Percentiles rank a stretch among this genome's conserved stretches.
phyloP scores from a whole-genome alignment of 2,113 vertebrate species.

The Brachypteracias leptosomus region DNA sequence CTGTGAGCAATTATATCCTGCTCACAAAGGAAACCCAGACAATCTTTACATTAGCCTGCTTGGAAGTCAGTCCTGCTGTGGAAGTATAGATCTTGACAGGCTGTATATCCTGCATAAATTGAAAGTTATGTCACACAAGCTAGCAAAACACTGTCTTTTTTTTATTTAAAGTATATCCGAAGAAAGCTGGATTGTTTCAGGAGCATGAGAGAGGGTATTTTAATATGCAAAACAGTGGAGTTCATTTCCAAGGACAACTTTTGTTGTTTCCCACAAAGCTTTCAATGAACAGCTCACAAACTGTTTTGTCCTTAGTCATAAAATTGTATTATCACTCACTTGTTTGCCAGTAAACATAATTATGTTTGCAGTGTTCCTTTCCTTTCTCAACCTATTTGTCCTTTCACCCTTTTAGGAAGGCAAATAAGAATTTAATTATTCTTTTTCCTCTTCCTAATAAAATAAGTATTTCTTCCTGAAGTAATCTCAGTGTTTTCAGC shows the following conservation, averaged over 20 bases:
- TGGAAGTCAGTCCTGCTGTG: background rate
- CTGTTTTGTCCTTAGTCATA: background rate
- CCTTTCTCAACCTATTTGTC: background rate
- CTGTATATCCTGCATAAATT: background rate
- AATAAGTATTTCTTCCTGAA: background rate
- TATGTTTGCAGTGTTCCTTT: background rate
- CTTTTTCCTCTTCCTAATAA: background rate
- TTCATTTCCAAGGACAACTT: background rate
- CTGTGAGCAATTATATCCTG: background rate
- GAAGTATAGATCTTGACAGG: background rate
- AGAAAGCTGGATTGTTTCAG: background rate
- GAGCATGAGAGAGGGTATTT: background rate
- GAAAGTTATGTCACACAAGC: background rate
- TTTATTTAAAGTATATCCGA: background rate
- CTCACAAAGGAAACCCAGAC: background rate
- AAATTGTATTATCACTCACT: background rate
- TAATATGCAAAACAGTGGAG: background rate
- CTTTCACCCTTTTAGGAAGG: background rate
- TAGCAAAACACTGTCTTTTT: background rate
- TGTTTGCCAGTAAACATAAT: background rate
- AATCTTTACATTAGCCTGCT: background rate
- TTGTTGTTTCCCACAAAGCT: background rate
- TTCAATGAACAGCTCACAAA: background rate
- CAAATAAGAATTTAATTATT: background rate
- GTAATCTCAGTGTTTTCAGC: background rate